Evolutionary conservation across 2,797 vertebrate species (phyloP), one percentile per base, ranked within the genome.

Genomic region (Potorous gilbertii): DNA sequence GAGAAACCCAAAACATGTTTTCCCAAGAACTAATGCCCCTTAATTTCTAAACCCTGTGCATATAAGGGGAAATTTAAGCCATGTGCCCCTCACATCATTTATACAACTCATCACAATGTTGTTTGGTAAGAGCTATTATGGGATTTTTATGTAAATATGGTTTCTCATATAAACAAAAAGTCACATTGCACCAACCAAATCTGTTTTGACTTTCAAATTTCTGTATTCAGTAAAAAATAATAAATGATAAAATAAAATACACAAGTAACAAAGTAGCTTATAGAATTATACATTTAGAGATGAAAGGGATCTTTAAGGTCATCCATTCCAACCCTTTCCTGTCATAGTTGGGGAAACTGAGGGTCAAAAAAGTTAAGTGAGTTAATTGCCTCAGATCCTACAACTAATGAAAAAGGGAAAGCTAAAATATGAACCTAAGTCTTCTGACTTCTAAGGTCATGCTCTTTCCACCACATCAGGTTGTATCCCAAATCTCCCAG

Each of bases 11-110:
- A 91, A 96, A 95, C 91, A 94, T 91, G 91, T 97, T 98, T 98
- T 96, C 93, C 95, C 74, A 95, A 97, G 92, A 97, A 95, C 59
- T 81, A 92, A 54, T 6, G 21, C 90, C 56, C 66, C 50, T 92
- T 87, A 96, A 55, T 97, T 90, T 54, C 92, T 95, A 96, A 97
- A 97, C 81, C 95, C 50, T 96, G 93, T 93, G 90, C 97, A 97
- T 92, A 95, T 96, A 93, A 96, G 57, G 55, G 87, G 96, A 97
- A 97, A 98, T 98, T 94, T 96, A 96, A 97, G 97, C 92, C 92
- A 27, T 93, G 89, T 96, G 56, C 56, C 55, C 93, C 59, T 96
- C 90, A 55, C n/a, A 92, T 96, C 74, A 92, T 97, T 97, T 46
- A 54, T 81, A 94, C 28, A 95, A 31, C 92, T 94, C 89, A 55